phyloP scores from a whole-genome alignment of 2,888 invertebrate genomes.

The Caenorhabditis uteleia region DNA sequence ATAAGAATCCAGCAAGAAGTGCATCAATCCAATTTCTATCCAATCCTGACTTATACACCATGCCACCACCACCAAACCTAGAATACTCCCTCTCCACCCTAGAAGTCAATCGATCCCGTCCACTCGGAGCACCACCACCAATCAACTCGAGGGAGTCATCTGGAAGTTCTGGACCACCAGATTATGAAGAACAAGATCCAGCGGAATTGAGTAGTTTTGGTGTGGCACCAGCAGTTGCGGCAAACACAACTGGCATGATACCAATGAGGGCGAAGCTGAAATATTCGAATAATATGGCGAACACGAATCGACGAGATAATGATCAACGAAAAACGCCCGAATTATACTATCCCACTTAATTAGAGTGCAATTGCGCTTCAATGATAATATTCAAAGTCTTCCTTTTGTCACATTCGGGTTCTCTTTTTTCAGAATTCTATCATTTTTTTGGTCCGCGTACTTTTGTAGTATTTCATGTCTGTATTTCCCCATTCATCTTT shows the following conservation, averaged over 20 bases:
- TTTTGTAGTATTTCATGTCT: too few species aligned
- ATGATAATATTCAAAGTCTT: too few species aligned
- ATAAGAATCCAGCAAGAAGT: slow-evolving; percentile 34
- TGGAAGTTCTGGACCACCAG: slow-evolving; percentile 35
- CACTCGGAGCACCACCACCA: slow-evolving; percentile 21
- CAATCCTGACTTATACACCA: slow-evolving; percentile 37
- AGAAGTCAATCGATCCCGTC: slow-evolving; percentile 23
- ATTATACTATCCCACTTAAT: slow-evolving; percentile 29
- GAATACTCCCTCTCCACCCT: slow-evolving; percentile 35
- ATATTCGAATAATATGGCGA: slow-evolving; percentile 28
- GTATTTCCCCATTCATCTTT: too few species aligned
- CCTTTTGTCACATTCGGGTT: too few species aligned
- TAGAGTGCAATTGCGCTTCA: too few species aligned
- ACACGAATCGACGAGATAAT: slow-evolving; percentile 15
- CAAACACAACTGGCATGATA: slow-evolving; percentile 27
- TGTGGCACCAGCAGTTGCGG: slow-evolving; percentile 23
- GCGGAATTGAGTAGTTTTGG: slow-evolving; percentile 28
- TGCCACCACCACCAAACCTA: slow-evolving; percentile 14
- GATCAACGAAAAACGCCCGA: slow-evolving; percentile 13
- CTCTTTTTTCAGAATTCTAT: too few species aligned
- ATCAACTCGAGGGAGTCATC: slow-evolving; percentile 13
- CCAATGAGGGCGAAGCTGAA: slow-evolving; percentile 51
- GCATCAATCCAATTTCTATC: slow-evolving; percentile 44
- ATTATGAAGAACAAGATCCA: slow-evolving; percentile 35
- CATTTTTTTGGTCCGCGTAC: too few species aligned